phyloP scores from a whole-genome alignment of 2,797 vertebrate genomes.

The Fundulus diaphanus region DNA sequence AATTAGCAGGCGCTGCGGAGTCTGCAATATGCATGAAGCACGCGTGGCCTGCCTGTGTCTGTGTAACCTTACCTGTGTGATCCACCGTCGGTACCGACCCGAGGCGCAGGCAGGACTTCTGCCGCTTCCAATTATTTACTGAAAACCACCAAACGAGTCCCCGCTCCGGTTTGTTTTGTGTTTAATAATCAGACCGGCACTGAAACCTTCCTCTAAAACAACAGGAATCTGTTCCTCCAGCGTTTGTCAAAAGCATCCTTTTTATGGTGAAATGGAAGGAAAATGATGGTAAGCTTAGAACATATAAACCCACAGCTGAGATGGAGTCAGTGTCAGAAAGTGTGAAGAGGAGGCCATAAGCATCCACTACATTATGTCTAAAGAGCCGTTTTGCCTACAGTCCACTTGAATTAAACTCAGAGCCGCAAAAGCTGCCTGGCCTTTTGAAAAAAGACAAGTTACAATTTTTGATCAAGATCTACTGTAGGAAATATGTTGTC shows the following conservation, averaged over 20 bases:
- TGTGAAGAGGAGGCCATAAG: no score
- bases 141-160: background rate
- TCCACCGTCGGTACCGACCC: slow-evolving; percentile 52
- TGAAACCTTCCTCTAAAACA: background rate
- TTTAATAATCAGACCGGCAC: background rate
- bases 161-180: no score
- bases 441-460: no score
- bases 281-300: no score
- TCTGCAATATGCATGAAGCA: slow-evolving; percentile 66
- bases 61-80: slow-evolving; percentile 57
- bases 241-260: background rate
- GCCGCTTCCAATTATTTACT: background rate
- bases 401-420: no score
- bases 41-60: slow-evolving; percentile 35
- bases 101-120: slow-evolving; percentile 9
- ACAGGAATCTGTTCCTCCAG: background rate
- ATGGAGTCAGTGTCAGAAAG: no score
- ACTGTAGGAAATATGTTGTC: no score
- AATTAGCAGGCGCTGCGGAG: slow-evolving; percentile 60
- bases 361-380: no score
- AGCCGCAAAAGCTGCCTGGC: no score
- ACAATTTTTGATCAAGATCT: no score
- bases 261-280: background rate
- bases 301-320: no score
- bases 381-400: no score